These are phyloP conservation scores for Rhyacophila evoluta DNA, from an alignment of 2,888 invertebrate species.

Conservation along the genomic window DNA sequence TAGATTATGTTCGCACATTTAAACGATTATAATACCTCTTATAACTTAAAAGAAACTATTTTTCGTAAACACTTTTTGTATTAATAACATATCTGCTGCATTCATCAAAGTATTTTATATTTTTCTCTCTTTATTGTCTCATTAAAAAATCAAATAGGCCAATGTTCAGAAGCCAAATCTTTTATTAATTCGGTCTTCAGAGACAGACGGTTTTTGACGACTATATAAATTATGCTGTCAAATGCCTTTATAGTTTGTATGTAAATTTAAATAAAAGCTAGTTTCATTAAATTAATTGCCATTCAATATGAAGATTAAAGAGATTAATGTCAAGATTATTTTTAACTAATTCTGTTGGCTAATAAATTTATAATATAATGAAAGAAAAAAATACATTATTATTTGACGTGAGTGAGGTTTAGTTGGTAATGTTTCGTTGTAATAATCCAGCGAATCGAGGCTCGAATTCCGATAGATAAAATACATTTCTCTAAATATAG, in stretches of 20 bases:
- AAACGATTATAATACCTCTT: constrained; percentile 13
- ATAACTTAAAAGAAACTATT: neutral
- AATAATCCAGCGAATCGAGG: no score
- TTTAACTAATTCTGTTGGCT: no score
- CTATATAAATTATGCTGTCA: neutral
- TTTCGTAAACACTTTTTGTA: neutral
- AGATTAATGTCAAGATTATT: neutral
- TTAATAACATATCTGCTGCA: neutral
- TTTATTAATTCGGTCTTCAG: neutral
- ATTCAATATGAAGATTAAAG: neutral
- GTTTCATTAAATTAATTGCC: neutral
- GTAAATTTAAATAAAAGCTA: neutral
- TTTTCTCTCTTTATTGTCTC: neutral
- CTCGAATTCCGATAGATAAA: no score
- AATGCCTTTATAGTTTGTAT: neutral
- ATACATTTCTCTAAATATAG: no score
- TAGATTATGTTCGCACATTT: constrained; percentile 39
- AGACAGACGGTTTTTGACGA: neutral
- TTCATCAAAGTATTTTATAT: neutral
- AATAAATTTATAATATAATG: no score
- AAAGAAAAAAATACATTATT: no score
- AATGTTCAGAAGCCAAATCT: neutral
- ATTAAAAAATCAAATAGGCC: constrained; percentile 16
- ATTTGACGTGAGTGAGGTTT: no score
- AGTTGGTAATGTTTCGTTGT: no score